Evolutionary conservation across 2,888 invertebrate species (phyloP).

Genomic region (Nymphalis polychloros): DNA sequence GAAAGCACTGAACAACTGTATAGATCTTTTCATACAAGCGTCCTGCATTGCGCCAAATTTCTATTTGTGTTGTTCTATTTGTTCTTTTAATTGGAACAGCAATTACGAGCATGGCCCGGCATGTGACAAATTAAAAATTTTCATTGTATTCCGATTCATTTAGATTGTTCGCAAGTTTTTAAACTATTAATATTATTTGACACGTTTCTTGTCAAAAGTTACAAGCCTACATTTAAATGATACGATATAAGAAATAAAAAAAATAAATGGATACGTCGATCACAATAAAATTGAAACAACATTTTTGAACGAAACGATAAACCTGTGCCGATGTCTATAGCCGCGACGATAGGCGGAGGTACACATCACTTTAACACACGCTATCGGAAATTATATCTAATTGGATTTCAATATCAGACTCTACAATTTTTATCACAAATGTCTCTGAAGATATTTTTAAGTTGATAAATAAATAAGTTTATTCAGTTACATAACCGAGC

Average conservation of each 20-base stretch:
- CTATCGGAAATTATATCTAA: slow-evolving; percentile 31
- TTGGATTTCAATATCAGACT: slow-evolving; percentile 16
- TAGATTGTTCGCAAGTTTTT: slow-evolving; percentile 9
- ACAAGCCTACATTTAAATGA: slow-evolving; percentile 46
- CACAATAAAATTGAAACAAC: slow-evolving; percentile 47
- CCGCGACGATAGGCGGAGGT: slow-evolving; percentile 64
- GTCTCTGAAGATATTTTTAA: slow-evolving; percentile 51
- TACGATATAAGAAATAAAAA: slow-evolving; percentile 32
- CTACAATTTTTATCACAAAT: slow-evolving; percentile 30
- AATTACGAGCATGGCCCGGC: slow-evolving; percentile 28
- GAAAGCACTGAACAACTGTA: slow-evolving; percentile 64
- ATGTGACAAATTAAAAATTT: slow-evolving; percentile 25
- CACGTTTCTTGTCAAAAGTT: slow-evolving; percentile 2
- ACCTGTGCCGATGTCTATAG: slow-evolving; percentile 69
- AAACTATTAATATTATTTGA: slow-evolving; percentile 12
- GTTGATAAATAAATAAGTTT: slow-evolving; percentile 78
- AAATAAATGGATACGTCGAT: slow-evolving; percentile 30
- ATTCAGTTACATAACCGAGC: slow-evolving; percentile 78
- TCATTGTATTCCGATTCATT: slow-evolving; percentile 26
- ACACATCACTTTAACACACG: slow-evolving; percentile 73
- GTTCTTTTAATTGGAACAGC: slow-evolving; percentile 62
- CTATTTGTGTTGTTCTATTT: slow-evolving; percentile 66
- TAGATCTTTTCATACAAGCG: slow-evolving; percentile 64
- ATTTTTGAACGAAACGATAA: slow-evolving; percentile 66
- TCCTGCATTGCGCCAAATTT: slow-evolving; percentile 79